phyloP scores from a whole-genome alignment of 2,113 vertebrate genomes.

The Mixornis gularis region DNA sequence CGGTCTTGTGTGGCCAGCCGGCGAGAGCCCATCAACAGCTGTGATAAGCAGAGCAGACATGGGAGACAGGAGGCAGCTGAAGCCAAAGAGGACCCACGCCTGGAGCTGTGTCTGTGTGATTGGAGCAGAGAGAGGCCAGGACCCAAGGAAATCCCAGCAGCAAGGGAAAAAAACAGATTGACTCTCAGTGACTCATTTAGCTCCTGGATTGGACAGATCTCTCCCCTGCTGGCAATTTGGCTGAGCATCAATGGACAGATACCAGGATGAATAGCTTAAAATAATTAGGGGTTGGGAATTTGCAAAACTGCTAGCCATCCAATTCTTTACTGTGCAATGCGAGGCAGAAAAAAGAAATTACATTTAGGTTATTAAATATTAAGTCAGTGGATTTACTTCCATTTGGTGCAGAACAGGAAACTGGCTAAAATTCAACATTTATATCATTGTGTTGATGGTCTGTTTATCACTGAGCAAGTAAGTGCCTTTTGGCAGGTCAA shows the following conservation, averaged over 20 bases:
- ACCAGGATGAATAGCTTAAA: constrained; percentile 83
- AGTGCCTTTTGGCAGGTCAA: constrained; percentile 74
- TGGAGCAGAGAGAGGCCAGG: constrained; percentile 56
- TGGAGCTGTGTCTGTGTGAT: constrained; percentile 57
- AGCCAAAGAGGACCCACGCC: constrained; percentile 57
- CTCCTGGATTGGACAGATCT: constrained; percentile 83
- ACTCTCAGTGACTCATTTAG: constrained; percentile 87
- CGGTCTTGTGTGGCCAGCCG: constrained; percentile 34
- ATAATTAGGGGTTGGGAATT: constrained; percentile 77
- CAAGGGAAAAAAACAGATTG: constrained; percentile 81
- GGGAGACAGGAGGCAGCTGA: constrained; percentile 52
- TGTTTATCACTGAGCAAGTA: constrained; percentile 72
- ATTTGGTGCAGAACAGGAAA: constrained; percentile 75
- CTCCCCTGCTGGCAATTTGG: constrained; percentile 84
- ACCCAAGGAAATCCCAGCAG: constrained; percentile 73
- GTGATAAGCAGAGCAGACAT: constrained; percentile 42
- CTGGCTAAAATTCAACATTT: constrained; percentile 77
- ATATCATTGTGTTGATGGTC: constrained; percentile 72
- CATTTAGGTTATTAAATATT: constrained; percentile 83
- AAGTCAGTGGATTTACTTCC: constrained; percentile 79
- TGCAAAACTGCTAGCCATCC: constrained; percentile 74
- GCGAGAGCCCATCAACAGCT: constrained; percentile 55
- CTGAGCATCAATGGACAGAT: constrained; percentile 76
- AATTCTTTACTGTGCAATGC: constrained; percentile 69
- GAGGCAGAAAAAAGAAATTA: constrained; percentile 76